A percentile compares a stretch with the other conserved stretches of the same genome.
phyloP scores from a whole-genome alignment of 2,113 vertebrate genomes.

The Uropsilus gracilis region DNA sequence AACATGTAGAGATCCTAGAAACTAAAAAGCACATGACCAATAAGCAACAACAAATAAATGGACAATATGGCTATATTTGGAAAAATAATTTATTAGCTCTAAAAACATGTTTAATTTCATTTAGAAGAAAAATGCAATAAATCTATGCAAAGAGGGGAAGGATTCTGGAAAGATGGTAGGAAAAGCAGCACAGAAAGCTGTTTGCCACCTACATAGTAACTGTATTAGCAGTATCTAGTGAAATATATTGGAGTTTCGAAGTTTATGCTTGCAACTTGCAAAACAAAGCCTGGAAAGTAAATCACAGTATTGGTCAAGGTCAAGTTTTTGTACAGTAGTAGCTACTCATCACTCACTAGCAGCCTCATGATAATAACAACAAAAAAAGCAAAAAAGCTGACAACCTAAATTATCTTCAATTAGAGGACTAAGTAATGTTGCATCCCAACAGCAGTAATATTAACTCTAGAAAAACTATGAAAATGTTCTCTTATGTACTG shows the following conservation, averaged over 20 bases:
- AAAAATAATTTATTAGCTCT: background rate
- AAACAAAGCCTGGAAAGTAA: background rate
- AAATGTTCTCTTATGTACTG: background rate
- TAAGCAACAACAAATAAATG: background rate
- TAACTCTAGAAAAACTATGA: background rate
- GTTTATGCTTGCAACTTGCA: background rate
- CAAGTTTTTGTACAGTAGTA: background rate
- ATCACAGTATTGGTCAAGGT: background rate
- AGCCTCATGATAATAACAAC: background rate
- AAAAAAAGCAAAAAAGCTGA: background rate
- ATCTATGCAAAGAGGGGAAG: background rate
- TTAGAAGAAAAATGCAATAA: background rate
- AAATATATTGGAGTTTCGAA: background rate
- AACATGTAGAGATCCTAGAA: background rate
- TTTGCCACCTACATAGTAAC: background rate
- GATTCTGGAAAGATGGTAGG: background rate
- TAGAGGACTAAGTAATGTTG: background rate
- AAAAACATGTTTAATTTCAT: background rate
- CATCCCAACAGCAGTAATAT: background rate
- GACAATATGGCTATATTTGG: background rate
- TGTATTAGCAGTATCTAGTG: background rate
- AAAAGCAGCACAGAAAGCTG: background rate
- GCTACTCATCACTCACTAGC: background rate
- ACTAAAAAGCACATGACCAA: background rate
- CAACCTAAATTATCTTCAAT: background rate